phyloP scores from a whole-genome alignment of 2,113 vertebrate species.

The Oplegnathus fasciatus region DNA sequence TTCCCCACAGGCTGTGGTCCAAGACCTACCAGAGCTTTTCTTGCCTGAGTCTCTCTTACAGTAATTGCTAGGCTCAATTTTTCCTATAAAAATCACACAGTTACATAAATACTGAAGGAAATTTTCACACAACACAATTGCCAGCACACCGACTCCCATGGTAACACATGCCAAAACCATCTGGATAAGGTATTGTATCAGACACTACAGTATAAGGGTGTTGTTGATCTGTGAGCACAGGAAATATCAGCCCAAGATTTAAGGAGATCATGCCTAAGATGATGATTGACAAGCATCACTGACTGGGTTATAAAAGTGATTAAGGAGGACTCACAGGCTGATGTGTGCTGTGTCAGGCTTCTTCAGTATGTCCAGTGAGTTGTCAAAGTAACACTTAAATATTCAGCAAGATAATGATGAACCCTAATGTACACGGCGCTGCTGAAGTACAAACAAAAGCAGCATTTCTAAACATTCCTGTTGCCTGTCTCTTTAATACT shows the following conservation, averaged over 20 bases:
- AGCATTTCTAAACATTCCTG: background rate
- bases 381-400: background rate
- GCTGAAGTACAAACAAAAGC: background rate
- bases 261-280: background rate
- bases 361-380: background rate
- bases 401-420: background rate
- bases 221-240: background rate
- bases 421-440: background rate
- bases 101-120: background rate
- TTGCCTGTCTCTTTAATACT: background rate
- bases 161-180: slow-evolving; percentile 11
- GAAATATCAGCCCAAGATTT: background rate
- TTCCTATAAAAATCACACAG: background rate
- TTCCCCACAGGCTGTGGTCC: background rate
- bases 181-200: background rate
- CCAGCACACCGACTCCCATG: background rate
- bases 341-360: background rate
- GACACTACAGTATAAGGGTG: background rate
- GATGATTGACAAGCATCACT: background rate
- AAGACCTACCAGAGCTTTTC: background rate
- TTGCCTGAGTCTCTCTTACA: background rate
- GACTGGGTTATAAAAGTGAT: background rate
- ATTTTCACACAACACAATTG: background rate
- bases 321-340: too few relatives aligned
- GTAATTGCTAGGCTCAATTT: background rate